These are phyloP conservation scores for Poecilus cupreus DNA, from an alignment of 2,888 invertebrate genomes.

Conservation along the genomic window DNA sequence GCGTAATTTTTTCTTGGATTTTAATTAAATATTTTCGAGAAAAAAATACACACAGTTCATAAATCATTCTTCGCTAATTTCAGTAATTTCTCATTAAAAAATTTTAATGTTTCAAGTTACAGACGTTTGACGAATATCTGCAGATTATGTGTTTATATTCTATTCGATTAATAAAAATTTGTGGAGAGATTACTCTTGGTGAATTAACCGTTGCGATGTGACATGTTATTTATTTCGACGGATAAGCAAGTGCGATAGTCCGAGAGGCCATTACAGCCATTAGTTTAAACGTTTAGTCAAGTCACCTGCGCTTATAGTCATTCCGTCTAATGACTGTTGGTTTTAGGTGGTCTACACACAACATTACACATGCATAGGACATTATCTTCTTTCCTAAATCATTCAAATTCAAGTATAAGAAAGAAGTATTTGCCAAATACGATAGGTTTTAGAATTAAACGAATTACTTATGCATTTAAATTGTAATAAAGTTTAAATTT, in stretches of 20 bases:
- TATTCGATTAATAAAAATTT: not conserved
- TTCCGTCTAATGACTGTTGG: constrained; percentile 49
- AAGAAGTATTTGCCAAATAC: no score
- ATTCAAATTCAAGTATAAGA: no score
- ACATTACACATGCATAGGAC: constrained; percentile 13
- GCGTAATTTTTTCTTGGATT: constrained; percentile 1
- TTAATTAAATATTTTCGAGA: constrained; percentile 3
- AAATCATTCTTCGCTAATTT: not conserved
- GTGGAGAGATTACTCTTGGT: not conserved
- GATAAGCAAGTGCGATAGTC: constrained; percentile 26
- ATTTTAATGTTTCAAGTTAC: not conserved
- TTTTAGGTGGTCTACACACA: constrained; percentile 42
- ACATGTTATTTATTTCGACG: constrained; percentile 37
- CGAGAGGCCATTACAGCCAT: constrained; percentile 33
- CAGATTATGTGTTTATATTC: constrained; percentile 7
- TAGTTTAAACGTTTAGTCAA: constrained; percentile 42
- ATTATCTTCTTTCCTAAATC: constrained; percentile 29
- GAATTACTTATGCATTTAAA: no score
- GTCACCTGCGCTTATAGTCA: constrained; percentile 46
- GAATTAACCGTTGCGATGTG: constrained; percentile 25
- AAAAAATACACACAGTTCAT: not conserved
- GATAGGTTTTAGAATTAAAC: no score
- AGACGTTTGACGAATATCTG: constrained; percentile 1
- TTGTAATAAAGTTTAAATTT: no score
- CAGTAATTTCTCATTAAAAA: not conserved